Evolutionary conservation across 30 jellyfish, hydroid and myxozoan species (phyloP).

Genomic region (Pelagia noctiluca): DNA sequence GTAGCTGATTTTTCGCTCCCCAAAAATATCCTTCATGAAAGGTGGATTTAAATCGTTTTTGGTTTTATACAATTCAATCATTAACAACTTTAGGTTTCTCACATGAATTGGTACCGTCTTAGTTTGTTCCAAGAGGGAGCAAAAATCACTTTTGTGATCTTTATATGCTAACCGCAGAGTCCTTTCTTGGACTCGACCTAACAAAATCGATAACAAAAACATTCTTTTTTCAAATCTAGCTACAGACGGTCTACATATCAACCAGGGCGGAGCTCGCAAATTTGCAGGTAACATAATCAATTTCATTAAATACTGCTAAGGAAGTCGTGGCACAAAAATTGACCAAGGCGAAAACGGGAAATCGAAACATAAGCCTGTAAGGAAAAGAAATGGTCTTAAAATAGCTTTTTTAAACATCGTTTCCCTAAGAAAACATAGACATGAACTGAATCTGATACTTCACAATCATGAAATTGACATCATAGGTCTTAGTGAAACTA

Average conservation of each 20-base stretch:
- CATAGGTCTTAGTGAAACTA: background rate
- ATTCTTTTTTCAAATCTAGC: background rate
- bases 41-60: too few species aligned
- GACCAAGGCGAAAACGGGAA: too few species aligned
- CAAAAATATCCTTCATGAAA: too few species aligned
- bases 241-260: background rate
- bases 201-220: too few species aligned
- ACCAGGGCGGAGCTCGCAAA: background rate
- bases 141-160: too few species aligned
- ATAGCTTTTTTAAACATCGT: background rate
- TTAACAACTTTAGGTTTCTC: too few species aligned
- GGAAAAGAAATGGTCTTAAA: conserved; percentile 2
- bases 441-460: background rate
- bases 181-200: too few species aligned
- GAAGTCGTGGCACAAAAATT: conserved; percentile 17
- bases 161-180: too few species aligned
- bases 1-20: too few species aligned
- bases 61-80: too few species aligned
- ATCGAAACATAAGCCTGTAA: conserved; percentile 13
- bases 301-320: conserved; percentile 1
- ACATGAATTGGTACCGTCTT: too few species aligned
- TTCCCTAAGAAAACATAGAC: background rate
- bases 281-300: background rate
- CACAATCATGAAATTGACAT: background rate
- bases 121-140: too few species aligned